Percentiles rank a stretch among this genome's conserved stretches.
Evolutionary conservation across 2,888 invertebrate species (phyloP).

Genomic region (Sminthurides aquaticus): DNA sequence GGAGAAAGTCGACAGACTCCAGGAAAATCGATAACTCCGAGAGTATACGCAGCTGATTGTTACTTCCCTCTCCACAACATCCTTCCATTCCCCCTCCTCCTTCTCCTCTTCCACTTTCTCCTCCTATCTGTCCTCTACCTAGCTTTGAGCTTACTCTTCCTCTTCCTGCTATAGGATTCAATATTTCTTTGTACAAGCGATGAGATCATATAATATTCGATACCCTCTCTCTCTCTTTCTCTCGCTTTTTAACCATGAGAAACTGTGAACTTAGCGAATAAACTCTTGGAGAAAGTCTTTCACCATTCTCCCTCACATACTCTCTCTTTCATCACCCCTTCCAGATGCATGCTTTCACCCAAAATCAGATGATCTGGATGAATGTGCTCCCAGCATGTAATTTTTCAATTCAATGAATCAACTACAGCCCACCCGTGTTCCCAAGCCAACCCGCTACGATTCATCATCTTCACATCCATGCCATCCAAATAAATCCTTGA

Average conservation of each 20-base stretch:
- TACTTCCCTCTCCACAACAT: not conserved
- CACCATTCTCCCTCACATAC: not conserved
- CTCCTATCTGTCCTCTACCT: not conserved
- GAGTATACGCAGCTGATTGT: slow-evolving; percentile 4
- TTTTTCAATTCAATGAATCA: not conserved
- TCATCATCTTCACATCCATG: not conserved
- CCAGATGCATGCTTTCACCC: not conserved
- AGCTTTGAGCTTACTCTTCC: not conserved
- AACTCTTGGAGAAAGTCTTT: not conserved
- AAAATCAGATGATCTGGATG: not conserved
- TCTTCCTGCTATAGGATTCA: not conserved
- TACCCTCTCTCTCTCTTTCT: not conserved
- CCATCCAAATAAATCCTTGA: too few relatives aligned
- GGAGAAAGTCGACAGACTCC: slow-evolving; percentile 4
- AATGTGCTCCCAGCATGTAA: not conserved
- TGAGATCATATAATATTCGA: not conserved
- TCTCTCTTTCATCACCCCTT: not conserved
- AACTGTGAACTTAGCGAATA: not conserved
- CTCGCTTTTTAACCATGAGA: not conserved
- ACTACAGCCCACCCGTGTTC: too few relatives aligned
- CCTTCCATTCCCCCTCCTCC: not conserved
- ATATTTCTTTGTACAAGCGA: not conserved
- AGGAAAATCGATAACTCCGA: slow-evolving; percentile 1
- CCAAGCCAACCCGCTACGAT: not conserved
- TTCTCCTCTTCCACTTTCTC: not conserved